phyloP scores from a whole-genome alignment of 2,113 vertebrate genomes.

The Pollachius pollachius region DNA sequence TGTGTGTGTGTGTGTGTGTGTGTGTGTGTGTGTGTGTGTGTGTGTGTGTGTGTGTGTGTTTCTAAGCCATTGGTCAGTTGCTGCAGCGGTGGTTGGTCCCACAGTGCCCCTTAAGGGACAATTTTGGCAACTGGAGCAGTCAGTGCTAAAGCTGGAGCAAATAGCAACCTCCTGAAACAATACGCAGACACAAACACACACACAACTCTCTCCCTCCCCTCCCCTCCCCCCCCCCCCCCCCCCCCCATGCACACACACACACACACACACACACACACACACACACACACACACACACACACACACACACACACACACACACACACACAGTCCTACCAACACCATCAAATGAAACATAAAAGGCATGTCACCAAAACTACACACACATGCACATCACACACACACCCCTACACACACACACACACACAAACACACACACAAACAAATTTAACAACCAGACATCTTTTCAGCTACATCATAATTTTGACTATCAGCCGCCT shows the following conservation, averaged over 20 bases:
- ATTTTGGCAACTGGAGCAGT: constrained; percentile 45
- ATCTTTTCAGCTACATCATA: constrained; percentile 69
- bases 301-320: constrained; percentile 3
- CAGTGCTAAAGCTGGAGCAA: constrained; percentile 57
- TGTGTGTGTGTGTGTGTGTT: constrained; percentile 11
- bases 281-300: constrained; percentile 11
- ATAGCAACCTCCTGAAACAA: constrained; percentile 28
- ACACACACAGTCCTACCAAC: constrained; percentile 2
- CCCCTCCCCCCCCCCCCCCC: too few relatives aligned
- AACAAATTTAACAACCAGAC: constrained; percentile 46
- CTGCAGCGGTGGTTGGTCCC: constrained; percentile 26
- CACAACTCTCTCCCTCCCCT: too few relatives aligned
- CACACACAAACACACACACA: neutral
- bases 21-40: constrained; percentile 6
- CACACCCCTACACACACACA: constrained; percentile 5
- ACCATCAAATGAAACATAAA: constrained; percentile 30
- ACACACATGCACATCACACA: neutral
- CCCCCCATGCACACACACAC: neutral
- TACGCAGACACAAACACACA: constrained; percentile 7
- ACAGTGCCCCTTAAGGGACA: constrained; percentile 44
- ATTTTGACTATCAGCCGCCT: constrained; percentile 49
- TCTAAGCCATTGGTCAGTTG: constrained; percentile 27
- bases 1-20: constrained; percentile 2
- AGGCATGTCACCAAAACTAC: neutral
- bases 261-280: constrained; percentile 29